Base-by-base conservation (phyloP, 2,888 invertebrate species). In the Amiota mariae region DNA sequence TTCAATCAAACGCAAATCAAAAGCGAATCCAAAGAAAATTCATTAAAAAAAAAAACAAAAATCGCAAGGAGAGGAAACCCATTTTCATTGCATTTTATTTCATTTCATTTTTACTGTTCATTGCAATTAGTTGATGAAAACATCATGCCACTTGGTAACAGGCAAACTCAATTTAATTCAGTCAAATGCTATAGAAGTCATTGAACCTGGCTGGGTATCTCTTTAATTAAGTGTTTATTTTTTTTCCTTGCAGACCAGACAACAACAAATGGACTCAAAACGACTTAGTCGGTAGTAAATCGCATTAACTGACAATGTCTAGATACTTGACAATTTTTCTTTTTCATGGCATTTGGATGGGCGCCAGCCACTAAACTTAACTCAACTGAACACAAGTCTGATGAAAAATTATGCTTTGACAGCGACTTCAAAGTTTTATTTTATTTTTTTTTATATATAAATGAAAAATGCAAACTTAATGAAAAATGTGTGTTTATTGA, bases 401-500 rank as follows among this genome's bases (percentile, higher is more conserved):
- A 15, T 63, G 18, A 66, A 66, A 66, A 15, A 66, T 49, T 48
- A 18, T 36, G 66, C 47, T 66, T 66, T 66, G 66, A 66, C 49
- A 49, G 36, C 36, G 8, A 6, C 36, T 36, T 36, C 36, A 36
- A 36, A 36, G 12, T 63, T 46, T 48, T 66, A 47, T 18, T 66
- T 48, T 48, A 49, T 66, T n/a, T n/a, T n/a, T n/a, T n/a, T n/a
- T n/a, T n/a, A n/a, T 48, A 46, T 13, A 18, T 49, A 20, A 66
- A 66, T 66, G 48, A 20, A 20, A 66, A 66, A 66, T 66, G 49
- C 15, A 18, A 66, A 66, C 49, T 48, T 48, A 66, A 64, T 15
- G 48, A 18, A 66, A 59, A 72, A 82, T 80, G 82, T 84, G 76
- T 82, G 81, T 84, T 79, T 78, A 82, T 85, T 85, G 83, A 85